Conservation (phyloP, 2,113 vertebrate species). For the Scomber scombrus region DNA sequence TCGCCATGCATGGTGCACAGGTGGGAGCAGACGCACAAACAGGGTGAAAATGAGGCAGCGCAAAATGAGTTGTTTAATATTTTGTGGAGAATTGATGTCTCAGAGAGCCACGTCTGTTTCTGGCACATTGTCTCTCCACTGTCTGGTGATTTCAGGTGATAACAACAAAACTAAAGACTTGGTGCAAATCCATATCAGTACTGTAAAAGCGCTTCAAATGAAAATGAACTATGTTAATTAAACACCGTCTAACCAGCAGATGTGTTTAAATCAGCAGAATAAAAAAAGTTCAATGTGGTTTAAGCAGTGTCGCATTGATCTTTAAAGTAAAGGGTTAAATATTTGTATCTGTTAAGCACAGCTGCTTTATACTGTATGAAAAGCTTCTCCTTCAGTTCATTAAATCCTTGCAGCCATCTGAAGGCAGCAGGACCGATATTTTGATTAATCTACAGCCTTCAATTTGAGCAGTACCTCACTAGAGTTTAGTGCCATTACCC, state of each 20-base stretch:
- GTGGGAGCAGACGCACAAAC: too few species aligned
- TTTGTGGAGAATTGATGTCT: too few species aligned
- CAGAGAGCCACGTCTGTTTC: too few species aligned
- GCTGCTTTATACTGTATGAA: too few species aligned
- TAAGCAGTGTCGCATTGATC: background rate
- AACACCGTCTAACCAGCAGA: background rate
- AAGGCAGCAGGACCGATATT: background rate
- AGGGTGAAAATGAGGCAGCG: too few species aligned
- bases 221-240: too few species aligned
- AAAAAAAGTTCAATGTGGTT: background rate
- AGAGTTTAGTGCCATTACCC: background rate
- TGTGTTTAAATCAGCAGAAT: background rate
- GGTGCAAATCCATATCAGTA: too few species aligned
- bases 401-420: slow-evolving; percentile 7
- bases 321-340: slow-evolving; percentile 5
- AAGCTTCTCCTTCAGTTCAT: background rate
- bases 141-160: too few species aligned
- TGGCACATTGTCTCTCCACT: too few species aligned
- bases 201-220: too few species aligned
- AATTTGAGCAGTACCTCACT: background rate
- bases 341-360: background rate
- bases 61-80: too few species aligned
- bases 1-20: background rate
- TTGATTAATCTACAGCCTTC: slow-evolving; percentile 1
- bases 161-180: too few species aligned